phyloP scores from a whole-genome alignment of 2,113 vertebrate species.

The Charadrius vociferus region DNA sequence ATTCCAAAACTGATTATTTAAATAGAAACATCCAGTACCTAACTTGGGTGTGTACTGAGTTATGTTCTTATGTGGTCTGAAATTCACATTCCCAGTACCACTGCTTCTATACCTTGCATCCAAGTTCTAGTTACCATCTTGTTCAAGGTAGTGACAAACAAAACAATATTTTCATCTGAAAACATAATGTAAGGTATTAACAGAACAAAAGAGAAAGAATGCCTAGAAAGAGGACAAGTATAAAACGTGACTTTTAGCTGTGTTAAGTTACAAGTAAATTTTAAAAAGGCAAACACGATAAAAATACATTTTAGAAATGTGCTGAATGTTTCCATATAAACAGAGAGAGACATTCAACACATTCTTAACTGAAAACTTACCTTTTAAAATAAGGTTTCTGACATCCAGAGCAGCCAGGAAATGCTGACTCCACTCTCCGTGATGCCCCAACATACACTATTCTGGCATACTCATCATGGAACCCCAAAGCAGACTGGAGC shows the following conservation, averaged over 20 bases:
- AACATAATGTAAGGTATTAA: background rate
- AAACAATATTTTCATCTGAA: background rate
- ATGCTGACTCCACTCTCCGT: constrained; percentile 77
- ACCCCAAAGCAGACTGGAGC: constrained; percentile 75
- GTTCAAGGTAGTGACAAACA: background rate
- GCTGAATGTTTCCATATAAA: background rate
- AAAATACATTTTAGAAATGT: background rate
- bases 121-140: background rate
- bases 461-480: constrained; percentile 50
- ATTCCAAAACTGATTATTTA: background rate
- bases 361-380: constrained; percentile 66
- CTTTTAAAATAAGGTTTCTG: constrained; percentile 70
- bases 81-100: background rate
- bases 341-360: constrained; percentile 13
- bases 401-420: constrained; percentile 78
- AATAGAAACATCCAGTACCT: background rate
- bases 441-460: constrained; percentile 48
- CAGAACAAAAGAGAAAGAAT: background rate
- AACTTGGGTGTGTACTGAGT: background rate
- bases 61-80: background rate
- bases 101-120: background rate
- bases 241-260: background rate
- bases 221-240: background rate
- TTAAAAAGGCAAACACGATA: background rate
- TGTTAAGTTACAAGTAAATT: background rate